Conservation (phyloP, 1,140 invertebrate species). For the Megalonaias nervosa region DNA sequence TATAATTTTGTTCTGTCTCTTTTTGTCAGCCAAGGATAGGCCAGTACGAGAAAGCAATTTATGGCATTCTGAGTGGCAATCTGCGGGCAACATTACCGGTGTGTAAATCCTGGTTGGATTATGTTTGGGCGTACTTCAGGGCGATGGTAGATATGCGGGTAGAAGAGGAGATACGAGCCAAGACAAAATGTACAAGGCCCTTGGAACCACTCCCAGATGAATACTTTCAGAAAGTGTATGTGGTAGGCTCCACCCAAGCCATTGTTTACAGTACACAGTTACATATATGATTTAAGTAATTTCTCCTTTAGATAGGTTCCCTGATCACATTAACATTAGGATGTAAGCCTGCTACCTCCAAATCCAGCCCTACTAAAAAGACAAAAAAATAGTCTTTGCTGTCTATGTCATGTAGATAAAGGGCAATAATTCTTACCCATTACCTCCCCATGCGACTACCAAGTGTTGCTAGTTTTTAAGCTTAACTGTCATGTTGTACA, state of each 20-base stretch:
- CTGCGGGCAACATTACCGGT: conserved; percentile 81
- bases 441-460: too few relatives aligned
- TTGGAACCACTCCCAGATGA: conserved; percentile 78
- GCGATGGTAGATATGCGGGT: conserved; percentile 88
- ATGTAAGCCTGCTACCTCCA: too few relatives aligned
- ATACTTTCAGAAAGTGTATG: conserved; percentile 84
- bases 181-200: conserved; percentile 50
- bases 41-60: conserved; percentile 75
- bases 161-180: conserved; percentile 79
- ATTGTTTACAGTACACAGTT: too few relatives aligned
- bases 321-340: too few relatives aligned
- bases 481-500: too few relatives aligned
- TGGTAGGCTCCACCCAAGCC: conserved; percentile 4
- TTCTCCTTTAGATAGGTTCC: too few relatives aligned
- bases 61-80: conserved; percentile 88
- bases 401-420: too few relatives aligned
- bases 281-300: neutral
- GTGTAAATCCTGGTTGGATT: conserved; percentile 89
- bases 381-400: too few relatives aligned
- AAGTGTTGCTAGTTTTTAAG: too few relatives aligned
- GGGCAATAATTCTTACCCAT: too few relatives aligned
- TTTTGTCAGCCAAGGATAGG: conserved; percentile 66
- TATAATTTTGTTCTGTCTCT: neutral
- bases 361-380: too few relatives aligned
- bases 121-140: conserved; percentile 90